Percentiles rank a stretch among this genome's conserved stretches.
These are phyloP conservation scores for Podiceps cristatus DNA, from an alignment of 2,113 vertebrate species.

Conservation along the genomic window DNA sequence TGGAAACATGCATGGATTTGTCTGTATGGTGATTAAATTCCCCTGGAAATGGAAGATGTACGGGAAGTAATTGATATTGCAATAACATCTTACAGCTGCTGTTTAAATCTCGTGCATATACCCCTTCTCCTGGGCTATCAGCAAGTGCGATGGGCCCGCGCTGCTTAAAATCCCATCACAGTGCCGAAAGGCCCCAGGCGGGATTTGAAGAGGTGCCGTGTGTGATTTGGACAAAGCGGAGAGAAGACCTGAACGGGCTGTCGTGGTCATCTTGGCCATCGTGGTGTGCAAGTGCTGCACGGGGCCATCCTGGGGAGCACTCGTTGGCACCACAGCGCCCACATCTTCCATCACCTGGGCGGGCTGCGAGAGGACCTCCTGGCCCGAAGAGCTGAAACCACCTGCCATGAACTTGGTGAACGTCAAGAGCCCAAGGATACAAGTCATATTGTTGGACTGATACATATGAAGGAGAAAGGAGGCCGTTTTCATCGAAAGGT, in stretches of 20 bases:
- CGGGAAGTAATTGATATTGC: background rate
- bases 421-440: background rate
- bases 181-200: background rate
- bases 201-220: background rate
- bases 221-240: background rate
- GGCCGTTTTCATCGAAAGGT: background rate
- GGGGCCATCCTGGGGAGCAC: background rate
- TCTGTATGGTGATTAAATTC: background rate
- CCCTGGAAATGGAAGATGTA: background rate
- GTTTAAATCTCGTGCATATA: background rate
- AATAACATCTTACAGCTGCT: background rate
- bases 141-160: fast-evolving
- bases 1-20: background rate
- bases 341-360: background rate
- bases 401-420: background rate
- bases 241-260: background rate
- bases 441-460: background rate
- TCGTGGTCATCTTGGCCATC: background rate
- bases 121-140: background rate
- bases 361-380: background rate
- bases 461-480: background rate
- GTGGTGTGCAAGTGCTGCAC: background rate
- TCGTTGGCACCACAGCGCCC: background rate
- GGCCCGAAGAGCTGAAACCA: background rate
- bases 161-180: background rate